Evolutionary conservation across 2,888 invertebrate genomes (phyloP), one percentile per base, ranked within the genome.

Genomic region (Sthenelais limicola): DNA sequence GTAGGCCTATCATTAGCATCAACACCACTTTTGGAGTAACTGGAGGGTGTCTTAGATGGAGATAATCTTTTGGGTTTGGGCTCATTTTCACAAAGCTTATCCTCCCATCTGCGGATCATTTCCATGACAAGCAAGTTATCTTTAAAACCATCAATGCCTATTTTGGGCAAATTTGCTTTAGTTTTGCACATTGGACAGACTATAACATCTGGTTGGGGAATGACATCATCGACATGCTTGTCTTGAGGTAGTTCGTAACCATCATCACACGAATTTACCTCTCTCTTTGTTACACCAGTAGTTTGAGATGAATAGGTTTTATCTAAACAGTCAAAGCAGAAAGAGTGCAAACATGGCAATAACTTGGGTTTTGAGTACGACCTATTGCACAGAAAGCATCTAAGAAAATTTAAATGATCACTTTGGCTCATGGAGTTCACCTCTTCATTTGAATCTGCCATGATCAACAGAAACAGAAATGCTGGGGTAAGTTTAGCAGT

Each of bases 311-410:
- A n/a, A n/a, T n/a, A n/a, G n/a, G n/a, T n/a, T n/a, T 18, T 51
- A 12, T 52, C 30, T 7, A 70, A 56, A 28, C 70, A 70, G 18
- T 26, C 1, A 26, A 18, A 38, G 28, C 70, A 70, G 70, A 70
- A 70, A 0, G 54, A 54, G 35, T 70, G 70, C 0, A 70, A 47
- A 24, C 70, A 70, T 30, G 52, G 54, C 70, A 70, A 32, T 30
- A 70, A 47, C 30, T 70, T 70, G 43, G 70, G 52, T 7, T 62
- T 21, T 9, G 62, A 38, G 62, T 62, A 62, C 7, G 62, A 35
- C 18, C 62, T 15, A 38, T 62, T 43, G 43, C 62, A 62, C 1
- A 62, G 38, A 38, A 62, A 62, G 26, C 62, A 62, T 18, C 62
- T 35, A 18, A 62, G 62, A 28, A 62, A 62, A 21, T 62, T 43